Conservation (phyloP, 2,113 vertebrate species). For the Silurus glanis region DNA sequence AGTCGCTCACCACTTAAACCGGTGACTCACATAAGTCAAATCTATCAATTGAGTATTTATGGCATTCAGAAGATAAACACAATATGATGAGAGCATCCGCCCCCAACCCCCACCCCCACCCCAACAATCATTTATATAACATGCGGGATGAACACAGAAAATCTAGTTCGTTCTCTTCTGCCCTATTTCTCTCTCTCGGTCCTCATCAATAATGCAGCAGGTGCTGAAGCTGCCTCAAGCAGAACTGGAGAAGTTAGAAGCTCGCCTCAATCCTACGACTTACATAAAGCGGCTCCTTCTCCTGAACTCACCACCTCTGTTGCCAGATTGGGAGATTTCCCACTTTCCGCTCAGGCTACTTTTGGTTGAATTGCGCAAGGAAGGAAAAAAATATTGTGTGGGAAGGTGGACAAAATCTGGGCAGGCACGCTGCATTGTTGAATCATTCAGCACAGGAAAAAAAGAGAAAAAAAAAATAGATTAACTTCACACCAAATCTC, state of each 20-base stretch:
- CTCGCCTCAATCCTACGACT: conserved; percentile 42
- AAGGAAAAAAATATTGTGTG: neutral
- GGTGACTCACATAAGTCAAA: neutral
- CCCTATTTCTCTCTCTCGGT: conserved; percentile 53
- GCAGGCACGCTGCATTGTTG: neutral
- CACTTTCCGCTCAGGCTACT: conserved; percentile 13
- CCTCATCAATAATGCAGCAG: conserved; percentile 57
- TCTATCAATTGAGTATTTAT: neutral
- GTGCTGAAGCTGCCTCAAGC: conserved; percentile 50
- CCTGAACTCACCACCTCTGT: conserved; percentile 9
- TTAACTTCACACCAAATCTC: neutral
- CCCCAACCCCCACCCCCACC: neutral
- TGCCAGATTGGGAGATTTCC: conserved; percentile 35
- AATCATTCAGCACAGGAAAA: conserved; percentile 3
- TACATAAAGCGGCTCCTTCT: conserved; percentile 18
- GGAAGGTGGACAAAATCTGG: conserved; percentile 7
- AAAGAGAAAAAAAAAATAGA: neutral
- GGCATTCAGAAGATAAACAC: conserved; percentile 13
- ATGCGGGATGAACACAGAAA: conserved; percentile 49
- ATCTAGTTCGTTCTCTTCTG: conserved; percentile 59
- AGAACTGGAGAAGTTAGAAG: conserved; percentile 51
- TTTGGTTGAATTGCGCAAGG: conserved; percentile 8
- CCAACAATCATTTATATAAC: conserved; percentile 56
- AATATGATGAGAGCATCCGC: conserved; percentile 11
- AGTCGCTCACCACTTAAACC: neutral